Conservation (phyloP, 2,113 vertebrate genomes). For the Upupa epops region DNA sequence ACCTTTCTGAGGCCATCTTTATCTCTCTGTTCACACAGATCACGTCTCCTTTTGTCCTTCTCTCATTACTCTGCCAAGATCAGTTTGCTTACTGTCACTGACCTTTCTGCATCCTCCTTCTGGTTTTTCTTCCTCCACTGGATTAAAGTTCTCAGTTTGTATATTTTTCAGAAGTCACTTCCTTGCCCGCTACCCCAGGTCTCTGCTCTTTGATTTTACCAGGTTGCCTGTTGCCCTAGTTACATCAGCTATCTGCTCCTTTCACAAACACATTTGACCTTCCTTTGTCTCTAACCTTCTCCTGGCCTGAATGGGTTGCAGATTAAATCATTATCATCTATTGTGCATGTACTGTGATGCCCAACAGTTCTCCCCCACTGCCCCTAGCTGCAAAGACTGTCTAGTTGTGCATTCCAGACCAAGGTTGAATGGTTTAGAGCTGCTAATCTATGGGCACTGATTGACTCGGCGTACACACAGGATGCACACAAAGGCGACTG, state of each 20-base stretch:
- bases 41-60: neutral
- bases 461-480: neutral
- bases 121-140: neutral
- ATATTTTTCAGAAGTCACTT: neutral
- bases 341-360: neutral
- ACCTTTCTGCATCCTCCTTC: neutral
- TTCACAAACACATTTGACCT: neutral
- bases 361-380: neutral
- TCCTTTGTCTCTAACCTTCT: neutral
- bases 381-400: neutral
- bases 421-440: neutral
- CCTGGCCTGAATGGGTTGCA: neutral
- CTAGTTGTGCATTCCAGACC: neutral
- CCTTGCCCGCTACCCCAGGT: neutral
- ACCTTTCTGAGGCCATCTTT: neutral
- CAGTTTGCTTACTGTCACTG: neutral
- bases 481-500: neutral
- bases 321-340: neutral
- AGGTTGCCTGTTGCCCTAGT: neutral
- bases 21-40: neutral
- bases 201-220: neutral
- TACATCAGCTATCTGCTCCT: neutral
- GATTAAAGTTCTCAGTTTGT: neutral
- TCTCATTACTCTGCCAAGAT: neutral
- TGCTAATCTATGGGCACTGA: neutral